Evolutionary conservation across 1,140 invertebrate genomes (phyloP), one percentile per base, ranked within the genome.

Genomic region (Trachymyrmex cornetzi): DNA sequence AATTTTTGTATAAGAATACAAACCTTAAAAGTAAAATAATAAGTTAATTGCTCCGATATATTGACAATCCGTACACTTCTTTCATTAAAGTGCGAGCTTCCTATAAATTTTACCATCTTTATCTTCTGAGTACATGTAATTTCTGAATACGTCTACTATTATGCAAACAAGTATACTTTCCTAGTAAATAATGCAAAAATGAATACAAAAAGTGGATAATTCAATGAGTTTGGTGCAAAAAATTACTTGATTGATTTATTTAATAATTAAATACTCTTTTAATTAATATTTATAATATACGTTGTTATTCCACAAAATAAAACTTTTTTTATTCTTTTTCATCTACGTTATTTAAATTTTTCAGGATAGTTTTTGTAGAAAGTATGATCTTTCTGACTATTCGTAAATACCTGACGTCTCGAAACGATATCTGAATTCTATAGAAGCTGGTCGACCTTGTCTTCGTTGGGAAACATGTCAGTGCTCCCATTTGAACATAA

Each of bases 401-500:
- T 55, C 11, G 0, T 59, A 48, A 61, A 34, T 34, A 34, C 30
- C 6, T 2, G 24, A n/a, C 34, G n/a, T 0, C 53, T 61, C 50
- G 48, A 87, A 86, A 88, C 30, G 55, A 88, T 88, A 92, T 92
- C 90, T 90, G 85, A 91, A 92, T 93, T 90, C 87, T 77, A 67
- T 57, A 72, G 50, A 24, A 74, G 34, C 69, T 55, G 27, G 77
- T 63, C 55, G 80, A 90, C 92, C 92, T 93, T 90, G 90, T 88
- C 74, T 66, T 74, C 77, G 9, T 38, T 75, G 81, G 63, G 44
- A 94, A 92, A 89, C 64, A 50, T 92, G 91, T 92, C 93, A 92
- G 79, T 92, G 89, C 86, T 80, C 48, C 57, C 50, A 34, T 87
- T 81, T 12, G 12, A 34, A 50, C 16, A 74, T 50, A 19, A 16